Evolutionary conservation across 2,888 invertebrate species (phyloP).

Genomic region (Cerastis leucographa): DNA sequence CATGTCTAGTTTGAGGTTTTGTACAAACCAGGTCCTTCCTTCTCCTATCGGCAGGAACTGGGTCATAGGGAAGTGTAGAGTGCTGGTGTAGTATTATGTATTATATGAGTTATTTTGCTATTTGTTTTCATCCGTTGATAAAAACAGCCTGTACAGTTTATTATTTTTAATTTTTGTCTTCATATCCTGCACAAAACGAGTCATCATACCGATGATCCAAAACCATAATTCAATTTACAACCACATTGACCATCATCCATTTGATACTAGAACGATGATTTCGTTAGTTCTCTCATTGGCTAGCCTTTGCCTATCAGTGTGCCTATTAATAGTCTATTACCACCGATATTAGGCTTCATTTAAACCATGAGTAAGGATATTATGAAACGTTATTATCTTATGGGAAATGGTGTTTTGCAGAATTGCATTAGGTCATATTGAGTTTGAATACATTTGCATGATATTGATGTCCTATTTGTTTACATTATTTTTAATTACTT

Average conservation of each 20-base stretch:
- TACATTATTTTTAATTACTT: slow-evolving; percentile 4
- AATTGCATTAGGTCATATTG: slow-evolving; percentile 39
- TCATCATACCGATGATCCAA: not conserved
- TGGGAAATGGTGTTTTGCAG: slow-evolving; percentile 42
- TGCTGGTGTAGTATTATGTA: no score
- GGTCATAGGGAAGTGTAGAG: no score
- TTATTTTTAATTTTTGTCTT: not conserved
- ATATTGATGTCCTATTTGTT: slow-evolving; percentile 2
- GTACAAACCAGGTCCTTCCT: no score
- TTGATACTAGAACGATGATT: slow-evolving; percentile 33
- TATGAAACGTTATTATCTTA: slow-evolving; percentile 54
- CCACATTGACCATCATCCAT: slow-evolving; percentile 14
- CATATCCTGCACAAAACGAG: not conserved
- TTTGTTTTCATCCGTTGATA: no score
- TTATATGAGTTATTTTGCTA: no score
- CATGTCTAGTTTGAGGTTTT: no score
- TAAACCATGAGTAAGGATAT: slow-evolving; percentile 41
- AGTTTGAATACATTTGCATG: slow-evolving; percentile 31
- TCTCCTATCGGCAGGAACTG: no score
- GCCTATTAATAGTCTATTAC: slow-evolving; percentile 51
- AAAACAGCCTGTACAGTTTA: not conserved
- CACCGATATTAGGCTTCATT: slow-evolving; percentile 50
- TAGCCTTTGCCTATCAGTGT: slow-evolving; percentile 47
- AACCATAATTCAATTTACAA: slow-evolving; percentile 15
- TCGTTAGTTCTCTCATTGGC: slow-evolving; percentile 40